Percentiles rank a stretch among this genome's conserved stretches.
These are phyloP conservation scores for Pitta sordida DNA, from an alignment of 2,113 vertebrate genomes.

Conservation along the genomic window DNA sequence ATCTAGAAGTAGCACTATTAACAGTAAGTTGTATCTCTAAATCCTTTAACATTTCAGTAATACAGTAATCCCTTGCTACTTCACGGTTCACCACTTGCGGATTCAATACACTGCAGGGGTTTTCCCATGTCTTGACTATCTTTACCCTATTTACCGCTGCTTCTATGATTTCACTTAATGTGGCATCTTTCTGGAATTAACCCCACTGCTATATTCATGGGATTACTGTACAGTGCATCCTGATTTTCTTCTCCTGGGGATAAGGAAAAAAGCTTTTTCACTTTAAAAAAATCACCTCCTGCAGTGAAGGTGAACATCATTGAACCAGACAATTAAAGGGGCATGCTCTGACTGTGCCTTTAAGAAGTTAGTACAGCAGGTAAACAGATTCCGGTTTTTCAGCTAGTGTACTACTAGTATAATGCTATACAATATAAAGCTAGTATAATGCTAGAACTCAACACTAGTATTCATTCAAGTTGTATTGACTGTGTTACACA, in stretches of 20 bases:
- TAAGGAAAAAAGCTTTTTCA: background rate
- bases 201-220: too few relatives aligned
- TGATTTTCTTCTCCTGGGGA: background rate
- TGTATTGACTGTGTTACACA: background rate
- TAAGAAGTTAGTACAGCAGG: background rate
- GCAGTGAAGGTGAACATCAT: background rate
- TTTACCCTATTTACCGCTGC: too few relatives aligned
- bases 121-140: too few relatives aligned
- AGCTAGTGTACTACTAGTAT: background rate
- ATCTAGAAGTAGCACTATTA: background rate
- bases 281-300: background rate
- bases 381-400: background rate
- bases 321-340: background rate
- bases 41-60: background rate
- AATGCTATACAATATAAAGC: too few relatives aligned
- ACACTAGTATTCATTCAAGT: background rate
- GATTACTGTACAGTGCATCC: background rate
- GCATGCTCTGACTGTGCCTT: background rate
- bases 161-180: too few relatives aligned
- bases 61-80: too few relatives aligned
- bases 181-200: too few relatives aligned
- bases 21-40: background rate
- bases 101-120: too few relatives aligned
- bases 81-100: too few relatives aligned
- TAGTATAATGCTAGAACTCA: background rate